Evolutionary conservation across 2,888 invertebrate genomes (phyloP), one percentile per base, ranked within the genome.

Genomic region (Beris chalybata): DNA sequence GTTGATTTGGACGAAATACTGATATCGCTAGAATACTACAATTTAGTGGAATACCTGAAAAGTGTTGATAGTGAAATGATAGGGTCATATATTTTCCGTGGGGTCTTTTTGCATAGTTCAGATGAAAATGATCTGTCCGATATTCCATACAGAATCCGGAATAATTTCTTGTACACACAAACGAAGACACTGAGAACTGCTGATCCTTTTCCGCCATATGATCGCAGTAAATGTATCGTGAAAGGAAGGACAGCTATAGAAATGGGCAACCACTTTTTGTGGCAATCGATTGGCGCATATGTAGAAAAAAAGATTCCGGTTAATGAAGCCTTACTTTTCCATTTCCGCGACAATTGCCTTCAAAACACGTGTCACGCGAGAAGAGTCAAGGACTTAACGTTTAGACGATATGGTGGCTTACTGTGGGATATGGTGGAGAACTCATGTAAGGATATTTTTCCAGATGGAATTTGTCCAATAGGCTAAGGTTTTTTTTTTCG

Each of bases 1-100:
- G 88, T 95, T 61, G 95, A 95, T 77, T 84, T 95, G 69, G 95
- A 95, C 75, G 95, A 95, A 78, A 89, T 89, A 74, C 87, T 95
- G 71, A 83, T 95, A 74, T 93, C 94, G 0, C 85, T 90, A 58
- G 85, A 89, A 72, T 90, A 92, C 78, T 84, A 88, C 67, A 89
- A 90, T 0, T 81, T 93, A 69, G 85, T 87, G 1, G 75, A 76
- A 1, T 79, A 74, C 43, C 59, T 80, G 58, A 71, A 74, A 0
- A 75, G 75, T 44, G 72, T 76, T 64, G 75, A 77, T 70, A 78
- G 81, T 67, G 75, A 76, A 2, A 74, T 76, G 12, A 76, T 76
- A 5, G 79, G 80, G 6, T 79, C 80, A 5, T 83, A 80, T 67
- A 71, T 81, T 31, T 83, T 83, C 73, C 79, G 80, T 69, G 83